Base-by-base conservation (phyloP, 2,113 vertebrate genomes). In the Xenus cinereus region DNA sequence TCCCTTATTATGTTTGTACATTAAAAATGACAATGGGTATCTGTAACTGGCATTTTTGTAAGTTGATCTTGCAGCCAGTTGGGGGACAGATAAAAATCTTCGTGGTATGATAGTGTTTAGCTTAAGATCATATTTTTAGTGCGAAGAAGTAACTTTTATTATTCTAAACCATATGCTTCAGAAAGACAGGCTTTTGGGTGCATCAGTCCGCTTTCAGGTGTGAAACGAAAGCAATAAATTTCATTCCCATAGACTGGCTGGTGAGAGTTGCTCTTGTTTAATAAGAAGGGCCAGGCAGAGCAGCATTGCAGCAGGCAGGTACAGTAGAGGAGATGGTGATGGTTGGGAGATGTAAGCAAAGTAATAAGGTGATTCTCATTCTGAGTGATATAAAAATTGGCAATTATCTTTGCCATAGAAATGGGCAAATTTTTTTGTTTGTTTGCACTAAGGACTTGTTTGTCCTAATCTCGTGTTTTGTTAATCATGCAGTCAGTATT, bases 241-340 rank as follows among this genome's bases (percentile, higher is more conserved):
- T 84, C 69, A 32, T 18, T 46, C 2, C 30, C 19, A 13, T 0
- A 22, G n/a, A 50, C 0, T 1, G 57, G 32, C 35, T 71, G 32
- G 2, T 24, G 19, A 19, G 67, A 85, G 56, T 46, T 74, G 39
- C 18, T 56, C 11, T 50, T 84, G 9, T 35, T 83, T 14, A 72
- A 19, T 80, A 14, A 3, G 10, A 48, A 54, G 12, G 54, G 48
- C 18, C 41, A 59, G 45, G 8, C 19, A 46, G 54, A 43, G 30
- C 27, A 19, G 32, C 3, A 0, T 14, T 68, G 39, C 33, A 46
- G 68, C 41, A 56, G 39, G 28, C 17, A 45, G 2, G 37, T 53
- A 12, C 24, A 28, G 59, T 35, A 35, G 27, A 33, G 30, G 26
- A 72, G 67, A 4, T 33, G 14, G 27, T 50, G 32, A 9, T 48